Percentiles rank a stretch among this genome's conserved stretches.
Conservation (phyloP, 2,888 invertebrate genomes). For the Cephus runcator region DNA sequence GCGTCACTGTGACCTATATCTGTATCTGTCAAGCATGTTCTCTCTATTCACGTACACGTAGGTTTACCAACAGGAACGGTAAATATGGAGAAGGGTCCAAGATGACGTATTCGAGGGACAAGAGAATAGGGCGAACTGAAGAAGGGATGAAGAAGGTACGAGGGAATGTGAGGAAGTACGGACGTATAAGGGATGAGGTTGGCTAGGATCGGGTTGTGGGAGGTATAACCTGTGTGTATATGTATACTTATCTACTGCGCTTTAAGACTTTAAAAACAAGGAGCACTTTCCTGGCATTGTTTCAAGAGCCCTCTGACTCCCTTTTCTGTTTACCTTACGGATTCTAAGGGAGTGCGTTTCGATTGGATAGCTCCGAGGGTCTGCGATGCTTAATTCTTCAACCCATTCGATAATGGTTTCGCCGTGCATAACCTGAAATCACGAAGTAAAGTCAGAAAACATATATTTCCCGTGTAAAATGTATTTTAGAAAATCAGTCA, state of each 20-base stretch:
- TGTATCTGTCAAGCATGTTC: background rate
- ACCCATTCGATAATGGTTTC: background rate
- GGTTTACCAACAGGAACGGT: background rate
- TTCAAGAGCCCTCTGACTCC: slow-evolving; percentile 32
- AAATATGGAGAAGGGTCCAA: background rate
- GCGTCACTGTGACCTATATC: background rate
- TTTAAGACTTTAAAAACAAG: slow-evolving; percentile 43
- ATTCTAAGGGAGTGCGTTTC: slow-evolving; percentile 18
- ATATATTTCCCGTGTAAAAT: background rate
- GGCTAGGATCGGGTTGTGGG: background rate
- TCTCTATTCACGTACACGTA: background rate
- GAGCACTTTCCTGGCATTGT: slow-evolving; percentile 42
- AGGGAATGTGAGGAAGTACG: background rate
- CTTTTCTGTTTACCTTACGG: slow-evolving; percentile 30
- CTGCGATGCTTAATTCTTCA: background rate
- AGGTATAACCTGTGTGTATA: background rate
- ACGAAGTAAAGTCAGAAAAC: background rate
- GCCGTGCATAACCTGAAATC: background rate
- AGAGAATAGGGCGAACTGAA: background rate
- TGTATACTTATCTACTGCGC: background rate
- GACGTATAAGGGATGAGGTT: background rate
- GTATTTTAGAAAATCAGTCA: background rate
- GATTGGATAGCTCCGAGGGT: background rate
- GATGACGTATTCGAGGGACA: background rate
- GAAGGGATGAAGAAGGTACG: background rate